Evolutionary conservation across 2,888 invertebrate species (phyloP).

Genomic region (Zaprionus obscuricornis): DNA sequence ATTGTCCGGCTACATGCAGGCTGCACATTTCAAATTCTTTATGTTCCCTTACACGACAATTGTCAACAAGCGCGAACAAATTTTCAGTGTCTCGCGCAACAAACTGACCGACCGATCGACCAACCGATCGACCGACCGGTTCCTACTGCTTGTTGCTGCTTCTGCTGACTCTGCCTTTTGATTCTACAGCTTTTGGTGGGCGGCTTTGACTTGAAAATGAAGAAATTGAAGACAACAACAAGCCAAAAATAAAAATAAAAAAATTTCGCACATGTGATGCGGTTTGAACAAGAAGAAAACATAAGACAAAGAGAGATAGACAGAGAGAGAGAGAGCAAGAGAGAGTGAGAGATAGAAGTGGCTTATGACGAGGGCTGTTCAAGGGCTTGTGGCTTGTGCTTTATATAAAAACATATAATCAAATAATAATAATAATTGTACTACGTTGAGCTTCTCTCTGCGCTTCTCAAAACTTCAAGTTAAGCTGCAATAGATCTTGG

Average conservation of each 20-base stretch:
- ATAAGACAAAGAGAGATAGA: slow-evolving; percentile 1
- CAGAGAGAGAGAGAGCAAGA: background rate
- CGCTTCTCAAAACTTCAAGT: too few species aligned
- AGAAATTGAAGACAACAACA: slow-evolving; percentile 66
- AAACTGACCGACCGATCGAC: too few species aligned
- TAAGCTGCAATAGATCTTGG: too few species aligned
- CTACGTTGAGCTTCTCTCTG: too few species aligned
- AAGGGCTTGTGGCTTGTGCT: too few species aligned
- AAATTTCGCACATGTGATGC: slow-evolving; percentile 54
- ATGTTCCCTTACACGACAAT: slow-evolving; percentile 71
- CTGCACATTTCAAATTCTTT: slow-evolving; percentile 71
- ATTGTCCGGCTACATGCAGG: slow-evolving; percentile 53
- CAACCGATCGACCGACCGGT: slow-evolving; percentile 67
- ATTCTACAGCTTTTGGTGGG: slow-evolving; percentile 47
- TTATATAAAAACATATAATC: too few species aligned
- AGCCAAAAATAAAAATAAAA: slow-evolving; percentile 3
- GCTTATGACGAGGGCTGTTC: slow-evolving; percentile 37
- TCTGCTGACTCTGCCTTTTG: slow-evolving; percentile 15
- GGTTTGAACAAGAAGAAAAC: too few species aligned
- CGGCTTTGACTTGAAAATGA: slow-evolving; percentile 59
- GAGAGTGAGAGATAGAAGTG: background rate
- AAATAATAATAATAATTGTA: too few species aligned
- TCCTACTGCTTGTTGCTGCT: too few species aligned
- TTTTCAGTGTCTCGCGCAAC: slow-evolving; percentile 36
- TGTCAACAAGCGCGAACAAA: slow-evolving; percentile 77